These are phyloP conservation scores for Heterocephalus glaber DNA, from an alignment of 2,113 vertebrate species.

Conservation along the genomic window DNA sequence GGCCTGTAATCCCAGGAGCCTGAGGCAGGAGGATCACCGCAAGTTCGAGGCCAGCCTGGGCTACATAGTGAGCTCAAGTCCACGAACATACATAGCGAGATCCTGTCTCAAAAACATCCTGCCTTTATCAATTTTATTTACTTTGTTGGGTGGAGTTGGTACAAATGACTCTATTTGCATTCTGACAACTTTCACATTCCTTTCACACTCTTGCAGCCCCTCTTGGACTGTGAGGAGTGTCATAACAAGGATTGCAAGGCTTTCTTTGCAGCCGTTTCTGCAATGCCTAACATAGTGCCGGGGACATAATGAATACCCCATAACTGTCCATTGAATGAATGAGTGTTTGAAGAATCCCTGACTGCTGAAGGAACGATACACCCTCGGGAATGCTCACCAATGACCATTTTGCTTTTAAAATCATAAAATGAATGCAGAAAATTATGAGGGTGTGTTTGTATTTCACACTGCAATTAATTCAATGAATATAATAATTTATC, in stretches of 20 bases:
- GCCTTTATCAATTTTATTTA: neutral
- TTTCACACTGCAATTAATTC: slow-evolving; percentile 36
- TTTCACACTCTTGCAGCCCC: neutral
- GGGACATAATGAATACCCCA: neutral
- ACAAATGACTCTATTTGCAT: neutral
- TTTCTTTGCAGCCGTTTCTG: neutral
- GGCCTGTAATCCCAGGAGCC: neutral
- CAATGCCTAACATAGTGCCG: neutral
- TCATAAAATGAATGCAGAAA: slow-evolving; percentile 6
- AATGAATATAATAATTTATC: neutral
- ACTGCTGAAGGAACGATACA: neutral
- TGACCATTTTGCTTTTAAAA: slow-evolving; percentile 17
- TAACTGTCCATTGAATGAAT: neutral
- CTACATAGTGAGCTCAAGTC: neutral
- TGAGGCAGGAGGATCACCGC: neutral
- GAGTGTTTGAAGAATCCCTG: neutral
- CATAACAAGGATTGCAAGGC: neutral
- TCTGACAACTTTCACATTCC: neutral
- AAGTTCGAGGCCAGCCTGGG: neutral
- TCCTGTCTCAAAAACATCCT: neutral
- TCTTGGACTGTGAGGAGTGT: neutral
- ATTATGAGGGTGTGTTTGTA: neutral
- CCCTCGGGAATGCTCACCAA: neutral
- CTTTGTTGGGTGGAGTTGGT: neutral
- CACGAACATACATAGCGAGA: neutral